Base-by-base conservation (phyloP, 2,888 invertebrate species). In the Sarcophaga carnaria region DNA sequence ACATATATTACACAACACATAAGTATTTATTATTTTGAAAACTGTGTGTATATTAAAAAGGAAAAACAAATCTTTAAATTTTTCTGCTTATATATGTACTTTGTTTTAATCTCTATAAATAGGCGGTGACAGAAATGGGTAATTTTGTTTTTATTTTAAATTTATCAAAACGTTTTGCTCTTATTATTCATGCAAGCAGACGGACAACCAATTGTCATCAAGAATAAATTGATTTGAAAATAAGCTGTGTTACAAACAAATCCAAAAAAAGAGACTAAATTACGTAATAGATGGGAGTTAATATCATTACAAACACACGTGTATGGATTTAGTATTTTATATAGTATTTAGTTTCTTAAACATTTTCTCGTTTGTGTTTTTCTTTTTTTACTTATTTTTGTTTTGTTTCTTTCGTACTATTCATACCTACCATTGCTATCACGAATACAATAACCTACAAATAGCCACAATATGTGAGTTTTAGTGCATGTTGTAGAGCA, bases 201-300 rank as follows among this genome's bases (percentile, higher is more conserved):
- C 74, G 37, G 54, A 67, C 64, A 77, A 74, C 37, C 11, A 59
- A 20, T 45, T 54, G 8, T 8, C 49, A 67, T 2, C 11, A 47
- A 25, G 2, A 25, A n/a, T 27, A 37, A 37, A 37, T 37, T 37
- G 37, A 37, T 6, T 37, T 37, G 10, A 25, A 37, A 20, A 60
- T 72, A 82, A 80, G 90, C 90, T 91, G 85, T 90, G 89, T 89
- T 91, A 90, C 89, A 88, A 88, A 87, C 89, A 85, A 87, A 88
- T 80, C 85, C 71, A 69, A 76, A 54, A 69, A 22, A 69, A 17
- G 45, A 77, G 67, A 88, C 89, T 89, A 90, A 90, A 91, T 91
- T 91, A 91, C 91, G 91, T 91, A 91, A 91, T 91, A 90, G 90
- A 91, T 91, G 90, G 90, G 89, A 90, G 88, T 79, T 79, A 80